phyloP scores from a whole-genome alignment of 1,140 invertebrate genomes.

The Camponotus pennsylvanicus region DNA sequence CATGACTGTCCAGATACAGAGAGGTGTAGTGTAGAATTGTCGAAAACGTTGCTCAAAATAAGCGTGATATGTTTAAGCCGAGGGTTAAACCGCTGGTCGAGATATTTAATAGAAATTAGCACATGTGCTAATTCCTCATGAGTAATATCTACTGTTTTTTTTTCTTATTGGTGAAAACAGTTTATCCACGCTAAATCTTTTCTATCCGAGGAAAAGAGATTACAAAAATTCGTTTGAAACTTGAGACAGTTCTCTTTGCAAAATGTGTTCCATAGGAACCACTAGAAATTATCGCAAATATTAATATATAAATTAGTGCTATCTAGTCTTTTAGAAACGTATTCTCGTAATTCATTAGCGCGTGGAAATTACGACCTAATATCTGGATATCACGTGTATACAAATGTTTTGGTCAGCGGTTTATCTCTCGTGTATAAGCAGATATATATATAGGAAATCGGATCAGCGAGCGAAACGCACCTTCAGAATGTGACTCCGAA shows the following conservation, averaged over 20 bases:
- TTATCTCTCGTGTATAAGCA: slow-evolving; percentile 36
- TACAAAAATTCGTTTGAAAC: not conserved
- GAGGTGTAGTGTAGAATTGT: slow-evolving; percentile 53
- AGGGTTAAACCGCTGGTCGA: slow-evolving; percentile 49
- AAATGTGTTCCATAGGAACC: slow-evolving; percentile 7
- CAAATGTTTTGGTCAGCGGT: slow-evolving; percentile 43
- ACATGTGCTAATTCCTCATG: not conserved
- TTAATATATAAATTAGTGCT: slow-evolving; percentile 33
- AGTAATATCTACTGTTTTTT: slow-evolving; percentile 13
- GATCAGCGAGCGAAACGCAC: not conserved
- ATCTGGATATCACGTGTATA: slow-evolving; percentile 10
- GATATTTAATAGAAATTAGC: slow-evolving; percentile 28
- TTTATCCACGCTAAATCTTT: slow-evolving; percentile 4
- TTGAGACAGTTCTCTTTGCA: not conserved
- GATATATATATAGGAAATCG: slow-evolving; percentile 5
- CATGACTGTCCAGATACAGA: slow-evolving; percentile 32
- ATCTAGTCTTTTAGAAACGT: not conserved
- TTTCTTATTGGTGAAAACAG: not conserved
- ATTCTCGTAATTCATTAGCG: not conserved
- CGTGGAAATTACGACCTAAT: not conserved
- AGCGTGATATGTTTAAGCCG: slow-evolving; percentile 47
- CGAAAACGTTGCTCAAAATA: slow-evolving; percentile 40
- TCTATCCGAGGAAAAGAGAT: not conserved
- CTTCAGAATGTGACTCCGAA: slow-evolving; percentile 45
- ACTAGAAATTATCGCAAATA: slow-evolving; percentile 9